phyloP scores from a whole-genome alignment of 2,797 vertebrate species.

The Labroides dimidiatus region DNA sequence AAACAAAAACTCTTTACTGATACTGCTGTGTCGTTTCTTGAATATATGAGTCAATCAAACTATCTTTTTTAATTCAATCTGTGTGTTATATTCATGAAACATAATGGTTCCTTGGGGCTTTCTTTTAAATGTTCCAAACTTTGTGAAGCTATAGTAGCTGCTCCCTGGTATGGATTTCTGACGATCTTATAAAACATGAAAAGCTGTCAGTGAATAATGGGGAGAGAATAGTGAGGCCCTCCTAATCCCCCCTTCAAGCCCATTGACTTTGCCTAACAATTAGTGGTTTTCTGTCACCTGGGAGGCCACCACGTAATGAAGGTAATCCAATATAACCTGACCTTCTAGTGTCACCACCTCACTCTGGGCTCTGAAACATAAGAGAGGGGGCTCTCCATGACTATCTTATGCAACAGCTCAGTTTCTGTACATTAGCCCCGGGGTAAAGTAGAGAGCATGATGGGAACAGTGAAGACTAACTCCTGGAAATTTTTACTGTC shows the following conservation, averaged over 20 bases:
- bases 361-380: slow-evolving; percentile 48
- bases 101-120: background rate
- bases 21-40: background rate
- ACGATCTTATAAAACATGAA: slow-evolving; percentile 28
- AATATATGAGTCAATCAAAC: background rate
- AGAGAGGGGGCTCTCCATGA: slow-evolving; percentile 28
- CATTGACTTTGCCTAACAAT: slow-evolving; percentile 33
- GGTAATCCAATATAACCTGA: slow-evolving; percentile 61
- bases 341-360: slow-evolving; percentile 50
- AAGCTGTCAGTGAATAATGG: slow-evolving; percentile 24
- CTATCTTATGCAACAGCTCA: slow-evolving; percentile 44
- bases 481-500: background rate
- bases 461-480: slow-evolving; percentile 3
- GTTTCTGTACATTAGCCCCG: slow-evolving; percentile 23
- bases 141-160: background rate
- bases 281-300: slow-evolving; percentile 55
- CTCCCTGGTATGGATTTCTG: slow-evolving; percentile 36
- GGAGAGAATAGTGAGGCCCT: slow-evolving; percentile 24
- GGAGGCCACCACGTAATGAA: slow-evolving; percentile 33
- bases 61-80: background rate
- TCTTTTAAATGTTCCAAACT: background rate
- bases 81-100: background rate
- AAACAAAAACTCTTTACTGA: slow-evolving; percentile 34
- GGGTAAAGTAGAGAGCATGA: background rate
- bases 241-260: slow-evolving; percentile 16